These are phyloP conservation scores for Coranthus polyacanthus DNA, from an alignment of 2,797 vertebrate genomes.

Conservation along the genomic window DNA sequence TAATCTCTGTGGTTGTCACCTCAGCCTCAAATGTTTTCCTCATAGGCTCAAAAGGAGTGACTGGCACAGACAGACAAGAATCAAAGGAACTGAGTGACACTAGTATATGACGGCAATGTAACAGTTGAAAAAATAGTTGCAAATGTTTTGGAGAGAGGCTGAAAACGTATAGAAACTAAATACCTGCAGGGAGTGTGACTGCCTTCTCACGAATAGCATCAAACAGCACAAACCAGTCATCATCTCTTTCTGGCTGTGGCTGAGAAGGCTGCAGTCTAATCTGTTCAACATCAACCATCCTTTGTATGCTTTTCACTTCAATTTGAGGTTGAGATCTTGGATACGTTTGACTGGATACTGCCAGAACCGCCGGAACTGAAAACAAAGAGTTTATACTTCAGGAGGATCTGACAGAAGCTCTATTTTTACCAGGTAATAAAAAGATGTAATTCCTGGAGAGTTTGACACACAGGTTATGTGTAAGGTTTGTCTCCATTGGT, in stretches of 20 bases:
- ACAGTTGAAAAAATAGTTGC: too few species aligned
- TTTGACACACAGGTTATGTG: too few species aligned
- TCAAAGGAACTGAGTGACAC: conserved; percentile 31
- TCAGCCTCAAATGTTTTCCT: conserved; percentile 43
- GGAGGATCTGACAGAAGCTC: background rate
- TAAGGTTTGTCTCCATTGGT: background rate
- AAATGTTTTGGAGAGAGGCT: background rate
- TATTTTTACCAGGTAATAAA: background rate
- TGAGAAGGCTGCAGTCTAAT: conserved; percentile 41
- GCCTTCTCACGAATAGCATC: conserved; percentile 41
- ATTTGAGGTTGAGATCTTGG: conserved; percentile 29
- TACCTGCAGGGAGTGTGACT: conserved; percentile 63
- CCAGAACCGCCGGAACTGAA: conserved; percentile 43
- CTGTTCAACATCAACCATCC: conserved; percentile 26
- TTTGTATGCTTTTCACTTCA: conserved; percentile 44
- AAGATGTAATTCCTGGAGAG: too few species aligned
- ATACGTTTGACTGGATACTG: conserved; percentile 21
- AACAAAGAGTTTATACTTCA: conserved; percentile 12
- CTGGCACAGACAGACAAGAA: conserved; percentile 49
- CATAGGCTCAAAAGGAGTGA: conserved; percentile 38
- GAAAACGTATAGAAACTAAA: background rate
- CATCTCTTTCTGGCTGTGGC: conserved; percentile 50
- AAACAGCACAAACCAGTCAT: conserved; percentile 73
- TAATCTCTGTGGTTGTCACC: conserved; percentile 56
- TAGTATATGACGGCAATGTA: too few species aligned